Evolutionary conservation across 2,113 vertebrate genomes (phyloP), one percentile per base, ranked within the genome.

Genomic region (Coracopsis vasa): DNA sequence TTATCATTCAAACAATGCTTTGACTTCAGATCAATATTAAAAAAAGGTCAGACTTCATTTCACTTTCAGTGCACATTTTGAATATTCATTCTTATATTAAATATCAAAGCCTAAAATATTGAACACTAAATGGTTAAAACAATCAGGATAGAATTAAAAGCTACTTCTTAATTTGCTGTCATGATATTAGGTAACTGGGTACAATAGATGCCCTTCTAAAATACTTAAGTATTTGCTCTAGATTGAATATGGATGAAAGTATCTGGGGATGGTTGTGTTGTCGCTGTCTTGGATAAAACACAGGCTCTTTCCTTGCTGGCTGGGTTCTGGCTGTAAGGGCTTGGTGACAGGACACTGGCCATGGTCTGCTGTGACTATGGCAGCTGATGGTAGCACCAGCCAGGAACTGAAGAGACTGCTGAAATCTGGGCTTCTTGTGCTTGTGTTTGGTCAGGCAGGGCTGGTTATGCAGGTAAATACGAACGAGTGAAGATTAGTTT

Each of bases 291-390:
- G 37, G 33, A 3, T 29, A 45, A 16, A 53, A 13, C 35, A 20
- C 2, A 0, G 0, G 6, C 9, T 29, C 28, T 17, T 8, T 18
- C 48, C 29, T 24, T 19, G 31, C 54, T 56, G 54, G 25, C 25
- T 23, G 64, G 9, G 24, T 11, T 23, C 9, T 28, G 35, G 31
- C 0, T 44, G 31, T 37, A 7, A 5, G 4, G 16, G 27, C 19
- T 28, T 3, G 8, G 12, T 16, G 27, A 5, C 0, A 3, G 50
- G 28, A 12, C 5, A 2, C 2, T 2, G 66, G 61, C 33, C 2
- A 0, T 17, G 33, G 14, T 7, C 37, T 50, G 67, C 13, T 0
- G 25, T 14, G 48, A 31, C 29, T 0, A 4, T 1, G 3, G 56
- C 7, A 35, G 20, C 10, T 4, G 17, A 2, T 3, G 5, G 18